Conservation (phyloP, 2,113 vertebrate genomes). For the Colaptes auratus region DNA sequence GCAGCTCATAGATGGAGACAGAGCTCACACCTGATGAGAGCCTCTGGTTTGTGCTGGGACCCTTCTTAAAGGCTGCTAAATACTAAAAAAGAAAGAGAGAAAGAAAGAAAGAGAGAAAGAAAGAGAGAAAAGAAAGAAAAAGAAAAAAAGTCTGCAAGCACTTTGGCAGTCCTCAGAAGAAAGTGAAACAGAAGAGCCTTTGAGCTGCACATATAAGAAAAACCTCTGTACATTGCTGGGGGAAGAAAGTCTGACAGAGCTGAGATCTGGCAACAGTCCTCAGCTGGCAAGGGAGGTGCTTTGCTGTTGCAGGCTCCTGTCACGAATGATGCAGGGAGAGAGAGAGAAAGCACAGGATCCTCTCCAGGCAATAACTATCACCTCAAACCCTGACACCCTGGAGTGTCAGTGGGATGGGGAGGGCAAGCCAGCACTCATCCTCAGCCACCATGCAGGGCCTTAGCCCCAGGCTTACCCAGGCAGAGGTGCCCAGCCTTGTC, state of each 20-base stretch:
- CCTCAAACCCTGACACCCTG: background rate
- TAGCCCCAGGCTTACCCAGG: background rate
- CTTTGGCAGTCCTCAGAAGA: conserved; percentile 42
- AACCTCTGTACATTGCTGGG: background rate
- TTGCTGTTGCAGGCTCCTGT: conserved; percentile 19
- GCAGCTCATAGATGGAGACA: background rate
- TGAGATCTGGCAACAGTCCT: conserved; percentile 12
- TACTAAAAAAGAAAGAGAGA: background rate
- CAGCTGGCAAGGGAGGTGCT: conserved; percentile 24
- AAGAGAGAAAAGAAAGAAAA: background rate
- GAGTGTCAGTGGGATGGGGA: background rate
- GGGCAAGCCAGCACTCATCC: fast-evolving
- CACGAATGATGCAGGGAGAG: conserved; percentile 12
- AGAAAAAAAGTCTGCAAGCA: background rate
- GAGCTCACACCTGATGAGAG: background rate
- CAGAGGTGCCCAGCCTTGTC: background rate
- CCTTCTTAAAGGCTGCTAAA: conserved; percentile 34
- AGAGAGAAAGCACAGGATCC: background rate
- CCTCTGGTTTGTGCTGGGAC: background rate
- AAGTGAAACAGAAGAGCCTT: conserved; percentile 47
- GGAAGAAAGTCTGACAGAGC: conserved; percentile 19
- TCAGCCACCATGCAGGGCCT: background rate
- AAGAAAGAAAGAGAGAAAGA: too few species aligned
- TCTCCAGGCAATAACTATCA: background rate
- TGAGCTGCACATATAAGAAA: conserved; percentile 22